Percentiles rank a stretch among this genome's conserved stretches.
Conservation (phyloP, 2,113 vertebrate species). For the Cyanoderma ruficeps region DNA sequence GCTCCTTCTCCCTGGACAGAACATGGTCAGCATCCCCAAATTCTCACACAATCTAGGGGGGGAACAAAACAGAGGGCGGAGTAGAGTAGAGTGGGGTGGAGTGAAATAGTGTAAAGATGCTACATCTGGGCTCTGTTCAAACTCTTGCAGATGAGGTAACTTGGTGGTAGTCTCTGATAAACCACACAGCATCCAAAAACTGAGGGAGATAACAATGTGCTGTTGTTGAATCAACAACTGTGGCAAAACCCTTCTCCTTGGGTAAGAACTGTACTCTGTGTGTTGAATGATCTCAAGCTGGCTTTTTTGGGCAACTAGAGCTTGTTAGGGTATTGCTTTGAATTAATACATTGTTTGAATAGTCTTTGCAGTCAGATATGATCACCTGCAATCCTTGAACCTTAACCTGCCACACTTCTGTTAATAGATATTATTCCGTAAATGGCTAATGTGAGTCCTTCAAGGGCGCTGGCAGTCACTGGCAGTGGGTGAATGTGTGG, state of each 20-base stretch:
- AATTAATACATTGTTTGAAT: background rate
- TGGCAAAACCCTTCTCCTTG: background rate
- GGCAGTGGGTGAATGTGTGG: background rate
- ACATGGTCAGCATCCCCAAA: background rate
- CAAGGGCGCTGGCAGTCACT: accelerated
- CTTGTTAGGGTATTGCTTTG: background rate
- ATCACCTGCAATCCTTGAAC: background rate
- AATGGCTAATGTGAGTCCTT: background rate
- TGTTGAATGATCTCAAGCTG: background rate
- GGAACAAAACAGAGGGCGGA: background rate
- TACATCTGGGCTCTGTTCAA: too few species aligned
- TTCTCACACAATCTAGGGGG: background rate
- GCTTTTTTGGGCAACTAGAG: background rate
- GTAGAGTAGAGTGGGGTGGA: background rate
- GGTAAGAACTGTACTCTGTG: accelerated
- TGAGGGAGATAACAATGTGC: background rate
- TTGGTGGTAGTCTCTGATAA: background rate
- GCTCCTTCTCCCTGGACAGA: background rate
- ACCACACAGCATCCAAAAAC: background rate
- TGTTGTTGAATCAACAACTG: background rate
- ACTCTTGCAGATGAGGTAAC: background rate
- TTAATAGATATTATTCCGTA: background rate
- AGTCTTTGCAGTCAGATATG: background rate
- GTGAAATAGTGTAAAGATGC: background rate
- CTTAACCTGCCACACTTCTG: background rate